Evolutionary conservation across 2,113 vertebrate genomes (phyloP).

Genomic region (Sceloporus undulatus): DNA sequence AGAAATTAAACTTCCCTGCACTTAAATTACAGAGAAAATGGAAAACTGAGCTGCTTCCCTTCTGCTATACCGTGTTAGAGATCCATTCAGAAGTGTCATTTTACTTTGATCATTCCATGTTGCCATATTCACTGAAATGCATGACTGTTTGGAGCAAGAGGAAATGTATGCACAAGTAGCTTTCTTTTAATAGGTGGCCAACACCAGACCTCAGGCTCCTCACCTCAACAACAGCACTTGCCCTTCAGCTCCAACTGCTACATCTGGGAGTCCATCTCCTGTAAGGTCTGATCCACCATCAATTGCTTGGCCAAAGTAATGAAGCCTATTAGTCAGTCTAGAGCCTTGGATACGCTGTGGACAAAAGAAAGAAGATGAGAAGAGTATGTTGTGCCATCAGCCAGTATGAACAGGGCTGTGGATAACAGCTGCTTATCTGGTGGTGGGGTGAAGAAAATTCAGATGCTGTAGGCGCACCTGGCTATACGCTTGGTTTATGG

Average conservation of each 20-base stretch:
- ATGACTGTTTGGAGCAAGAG: no score
- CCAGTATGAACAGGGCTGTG: accelerated
- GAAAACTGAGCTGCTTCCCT: no score
- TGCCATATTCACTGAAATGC: no score
- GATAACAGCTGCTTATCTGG: accelerated
- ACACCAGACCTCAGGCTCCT: neutral
- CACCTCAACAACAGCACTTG: conserved; percentile 82
- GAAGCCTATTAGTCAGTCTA: conserved; percentile 54
- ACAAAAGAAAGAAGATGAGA: neutral
- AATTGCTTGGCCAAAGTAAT: conserved; percentile 85
- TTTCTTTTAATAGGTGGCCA: neutral
- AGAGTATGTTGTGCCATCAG: neutral
- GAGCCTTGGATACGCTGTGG: conserved; percentile 77
- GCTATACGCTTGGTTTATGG: conserved; percentile 63
- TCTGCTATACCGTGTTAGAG: no score
- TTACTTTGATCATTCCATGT: no score
- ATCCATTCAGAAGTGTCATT: no score
- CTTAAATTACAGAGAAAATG: neutral
- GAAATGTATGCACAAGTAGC: neutral
- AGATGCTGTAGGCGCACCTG: conserved; percentile 73
- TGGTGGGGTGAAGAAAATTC: accelerated
- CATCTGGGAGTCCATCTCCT: conserved; percentile 79
- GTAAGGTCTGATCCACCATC: conserved; percentile 81
- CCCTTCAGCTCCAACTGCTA: conserved; percentile 83
- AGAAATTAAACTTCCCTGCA: neutral